These are phyloP conservation scores for Macaria notata DNA, from an alignment of 2,888 invertebrate genomes.

Conservation along the genomic window DNA sequence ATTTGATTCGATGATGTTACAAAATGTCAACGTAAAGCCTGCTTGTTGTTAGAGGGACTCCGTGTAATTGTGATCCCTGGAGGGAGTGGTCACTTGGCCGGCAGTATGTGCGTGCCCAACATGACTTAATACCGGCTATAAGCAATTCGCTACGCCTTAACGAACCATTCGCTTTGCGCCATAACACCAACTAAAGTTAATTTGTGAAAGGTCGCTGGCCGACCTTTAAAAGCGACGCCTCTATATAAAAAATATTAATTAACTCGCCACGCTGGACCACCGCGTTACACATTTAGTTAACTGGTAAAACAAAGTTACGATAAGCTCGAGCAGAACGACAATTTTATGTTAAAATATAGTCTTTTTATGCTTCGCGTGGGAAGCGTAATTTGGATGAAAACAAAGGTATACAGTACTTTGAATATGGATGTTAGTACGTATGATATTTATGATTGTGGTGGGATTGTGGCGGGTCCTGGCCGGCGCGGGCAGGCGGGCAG, in stretches of 20 bases:
- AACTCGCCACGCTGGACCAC: slow-evolving; percentile 30
- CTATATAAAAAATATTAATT: slow-evolving; percentile 34
- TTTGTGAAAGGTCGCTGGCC: slow-evolving; percentile 57
- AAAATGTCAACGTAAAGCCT: slow-evolving; percentile 48
- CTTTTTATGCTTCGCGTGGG: slow-evolving; percentile 32
- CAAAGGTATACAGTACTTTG: slow-evolving; percentile 4
- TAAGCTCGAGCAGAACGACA: slow-evolving; percentile 30
- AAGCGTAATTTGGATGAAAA: slow-evolving; percentile 23
- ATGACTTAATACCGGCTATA: slow-evolving; percentile 67
- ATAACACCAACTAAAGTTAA: slow-evolving; percentile 62
- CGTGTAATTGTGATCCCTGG: slow-evolving; percentile 63
- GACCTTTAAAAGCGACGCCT: slow-evolving; percentile 47
- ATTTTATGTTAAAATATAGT: slow-evolving; percentile 30
- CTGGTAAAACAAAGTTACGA: slow-evolving; percentile 33
- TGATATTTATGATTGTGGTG: slow-evolving; percentile 6
- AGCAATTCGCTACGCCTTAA: slow-evolving; percentile 72
- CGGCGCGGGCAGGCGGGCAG: not conserved
- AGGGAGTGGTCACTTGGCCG: slow-evolving; percentile 40
- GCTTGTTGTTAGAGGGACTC: slow-evolving; percentile 23
- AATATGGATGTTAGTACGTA: not conserved
- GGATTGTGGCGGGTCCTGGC: slow-evolving; percentile 11
- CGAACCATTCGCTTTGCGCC: slow-evolving; percentile 61
- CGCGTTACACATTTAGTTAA: slow-evolving; percentile 36
- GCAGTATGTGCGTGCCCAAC: slow-evolving; percentile 66
- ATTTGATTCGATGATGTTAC: slow-evolving; percentile 27